phyloP scores from a whole-genome alignment of 2,888 invertebrate genomes.

The Phyllotreta cruciferae region DNA sequence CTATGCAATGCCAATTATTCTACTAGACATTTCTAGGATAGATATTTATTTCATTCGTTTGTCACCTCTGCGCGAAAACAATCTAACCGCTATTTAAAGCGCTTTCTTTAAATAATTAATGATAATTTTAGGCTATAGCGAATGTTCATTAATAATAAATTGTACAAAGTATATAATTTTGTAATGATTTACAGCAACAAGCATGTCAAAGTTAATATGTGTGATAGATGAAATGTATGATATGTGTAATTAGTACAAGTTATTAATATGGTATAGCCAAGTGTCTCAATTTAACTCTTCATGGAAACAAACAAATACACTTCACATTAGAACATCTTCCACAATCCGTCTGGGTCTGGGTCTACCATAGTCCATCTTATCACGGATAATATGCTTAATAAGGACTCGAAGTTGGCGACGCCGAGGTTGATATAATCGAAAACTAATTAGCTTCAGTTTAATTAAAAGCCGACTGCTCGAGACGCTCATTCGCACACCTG shows the following conservation, averaged over 20 bases:
- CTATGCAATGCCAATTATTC: constrained; percentile 18
- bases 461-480: constrained; percentile 43
- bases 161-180: too few species aligned
- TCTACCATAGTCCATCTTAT: not conserved
- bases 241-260: too few species aligned
- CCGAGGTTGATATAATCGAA: constrained; percentile 40
- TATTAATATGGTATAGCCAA: too few species aligned
- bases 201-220: too few species aligned
- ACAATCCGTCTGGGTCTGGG: not conserved
- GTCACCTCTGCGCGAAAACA: not conserved
- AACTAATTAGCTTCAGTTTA: constrained; percentile 46
- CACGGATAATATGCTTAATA: not conserved
- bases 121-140: too few species aligned
- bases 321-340: too few species aligned
- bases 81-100: not conserved
- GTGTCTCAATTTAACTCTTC: too few species aligned
- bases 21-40: constrained; percentile 4
- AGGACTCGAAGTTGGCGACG: not conserved
- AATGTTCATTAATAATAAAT: too few species aligned
- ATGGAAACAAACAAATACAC: too few species aligned
- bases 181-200: too few species aligned
- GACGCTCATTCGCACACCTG: constrained; percentile 47
- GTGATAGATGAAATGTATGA: too few species aligned
- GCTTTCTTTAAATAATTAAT: not conserved
- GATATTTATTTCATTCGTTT: not conserved